Base-by-base conservation (phyloP, 2,113 vertebrate genomes). In the Limnothrissa miodon region DNA sequence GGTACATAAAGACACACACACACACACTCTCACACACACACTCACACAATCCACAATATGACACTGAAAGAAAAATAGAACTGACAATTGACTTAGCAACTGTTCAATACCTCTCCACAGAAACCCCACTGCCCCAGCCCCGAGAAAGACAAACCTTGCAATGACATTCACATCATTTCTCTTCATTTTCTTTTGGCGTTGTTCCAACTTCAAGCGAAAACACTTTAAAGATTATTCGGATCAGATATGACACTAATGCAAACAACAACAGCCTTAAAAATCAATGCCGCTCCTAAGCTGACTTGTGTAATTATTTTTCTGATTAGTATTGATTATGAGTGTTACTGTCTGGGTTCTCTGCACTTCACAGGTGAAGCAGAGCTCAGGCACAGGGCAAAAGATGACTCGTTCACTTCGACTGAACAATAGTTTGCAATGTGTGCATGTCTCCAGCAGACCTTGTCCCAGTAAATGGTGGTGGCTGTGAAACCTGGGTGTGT, bases 281-380 rank as follows among this genome's bases (percentile, higher is more conserved):
- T 95, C 94, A 89, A 93, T 94, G 78, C 62, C 53, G 79, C 87
- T 88, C 85, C 89, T 91, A 87, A 93, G 92, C 92, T 88, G 51
- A 79, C 83, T 84, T 86, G 88, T 90, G 91, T 93, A 94, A 94
- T 94, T 95, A 93, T 92, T 89, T 91, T 90, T 92, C 90, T 91
- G 93, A 94, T 94, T 93, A 92, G 89, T 93, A 94, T 94, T 92
- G 94, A 95, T 93, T 89, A 92, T 80, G 80, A 13, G 79, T 23
- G 15, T 74, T 29, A 83, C 85, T 83, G 87, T 92, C 86, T 89
- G 88, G 85, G 84, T 85, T 84, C 81, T 10, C 29, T 70, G 29
- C 36, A 87, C 87, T 87, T 87, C 88, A 89, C 87, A 87, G 88
- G 86, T 85, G 87, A 87, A 91, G 89, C 85, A 90, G 87, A 89